Conservation (phyloP, 1,140 invertebrate genomes). For the Maniola jurtina region DNA sequence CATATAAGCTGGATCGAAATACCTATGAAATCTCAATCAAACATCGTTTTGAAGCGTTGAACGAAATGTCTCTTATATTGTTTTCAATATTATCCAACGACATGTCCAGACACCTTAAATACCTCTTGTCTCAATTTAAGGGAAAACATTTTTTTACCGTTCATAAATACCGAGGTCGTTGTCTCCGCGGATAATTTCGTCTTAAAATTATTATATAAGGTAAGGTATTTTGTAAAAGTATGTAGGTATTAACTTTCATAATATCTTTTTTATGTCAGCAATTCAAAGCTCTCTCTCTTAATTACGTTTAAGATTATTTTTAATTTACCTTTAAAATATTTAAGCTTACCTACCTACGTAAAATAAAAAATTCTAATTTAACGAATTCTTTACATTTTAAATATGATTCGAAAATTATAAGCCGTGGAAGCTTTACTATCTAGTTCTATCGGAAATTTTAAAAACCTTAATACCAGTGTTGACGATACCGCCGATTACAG, state of each 20-base stretch:
- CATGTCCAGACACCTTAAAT: conserved; percentile 2
- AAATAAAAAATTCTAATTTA: no score
- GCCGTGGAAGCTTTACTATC: no score
- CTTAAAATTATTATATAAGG: neutral
- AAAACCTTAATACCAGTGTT: no score
- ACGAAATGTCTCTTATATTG: neutral
- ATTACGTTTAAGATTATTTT: no score
- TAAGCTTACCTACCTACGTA: no score
- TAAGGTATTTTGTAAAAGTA: neutral
- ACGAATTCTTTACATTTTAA: neutral
- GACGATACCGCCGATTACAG: no score
- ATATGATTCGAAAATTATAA: no score
- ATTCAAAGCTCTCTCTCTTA: neutral
- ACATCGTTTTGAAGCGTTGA: neutral
- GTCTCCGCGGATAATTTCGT: neutral
- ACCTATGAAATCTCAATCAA: no score
- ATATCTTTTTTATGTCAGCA: neutral
- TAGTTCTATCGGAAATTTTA: no score
- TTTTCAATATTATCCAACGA: neutral
- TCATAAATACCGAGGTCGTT: neutral
- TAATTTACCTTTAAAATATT: no score
- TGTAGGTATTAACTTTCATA: neutral
- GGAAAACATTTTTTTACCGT: neutral
- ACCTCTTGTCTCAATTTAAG: neutral
- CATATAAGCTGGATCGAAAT: no score